phyloP scores from a whole-genome alignment of 2,113 vertebrate species.

The Sorex araneus region DNA sequence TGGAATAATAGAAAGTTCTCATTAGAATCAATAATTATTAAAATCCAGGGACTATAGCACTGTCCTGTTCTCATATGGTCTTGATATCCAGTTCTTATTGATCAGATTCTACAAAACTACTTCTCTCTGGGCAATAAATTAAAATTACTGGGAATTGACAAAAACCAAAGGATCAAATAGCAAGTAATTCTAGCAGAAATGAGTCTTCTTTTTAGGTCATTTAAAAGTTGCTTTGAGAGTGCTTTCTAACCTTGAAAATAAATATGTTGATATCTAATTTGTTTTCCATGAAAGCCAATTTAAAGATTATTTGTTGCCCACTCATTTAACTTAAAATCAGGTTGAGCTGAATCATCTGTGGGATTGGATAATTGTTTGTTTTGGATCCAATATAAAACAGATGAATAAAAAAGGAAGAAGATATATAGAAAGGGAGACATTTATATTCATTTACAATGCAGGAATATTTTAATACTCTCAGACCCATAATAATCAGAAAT shows the following conservation, averaged over 20 bases:
- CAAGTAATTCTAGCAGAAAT: slow-evolving; percentile 9
- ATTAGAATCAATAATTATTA: not conserved
- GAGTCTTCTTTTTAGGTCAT: slow-evolving; percentile 1
- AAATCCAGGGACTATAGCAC: not conserved
- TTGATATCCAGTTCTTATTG: not conserved
- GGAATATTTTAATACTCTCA: slow-evolving; percentile 32
- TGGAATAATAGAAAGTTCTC: not conserved
- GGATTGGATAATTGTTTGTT: not conserved
- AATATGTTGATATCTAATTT: slow-evolving; percentile 55
- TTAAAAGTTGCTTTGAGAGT: slow-evolving; percentile 38
- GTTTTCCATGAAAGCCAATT: slow-evolving; percentile 47
- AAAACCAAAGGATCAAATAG: not conserved
- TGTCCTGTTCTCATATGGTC: not conserved
- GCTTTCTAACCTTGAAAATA: slow-evolving; percentile 67
- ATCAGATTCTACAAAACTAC: not conserved
- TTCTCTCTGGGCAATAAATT: slow-evolving; percentile 45
- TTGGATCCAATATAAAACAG: slow-evolving; percentile 1
- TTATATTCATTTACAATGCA: slow-evolving; percentile 57
- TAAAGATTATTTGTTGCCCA: slow-evolving; percentile 41
- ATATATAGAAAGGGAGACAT: not conserved
- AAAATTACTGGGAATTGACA: slow-evolving; percentile 26
- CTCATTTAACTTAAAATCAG: slow-evolving; percentile 22
- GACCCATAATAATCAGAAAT: slow-evolving; percentile 39
- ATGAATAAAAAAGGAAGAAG: not conserved
- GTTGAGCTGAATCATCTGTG: slow-evolving; percentile 20